A percentile compares a stretch with the other conserved stretches of the same genome.
Conservation (phyloP, 2,113 vertebrate genomes). For the Pachypanchax playfairii region DNA sequence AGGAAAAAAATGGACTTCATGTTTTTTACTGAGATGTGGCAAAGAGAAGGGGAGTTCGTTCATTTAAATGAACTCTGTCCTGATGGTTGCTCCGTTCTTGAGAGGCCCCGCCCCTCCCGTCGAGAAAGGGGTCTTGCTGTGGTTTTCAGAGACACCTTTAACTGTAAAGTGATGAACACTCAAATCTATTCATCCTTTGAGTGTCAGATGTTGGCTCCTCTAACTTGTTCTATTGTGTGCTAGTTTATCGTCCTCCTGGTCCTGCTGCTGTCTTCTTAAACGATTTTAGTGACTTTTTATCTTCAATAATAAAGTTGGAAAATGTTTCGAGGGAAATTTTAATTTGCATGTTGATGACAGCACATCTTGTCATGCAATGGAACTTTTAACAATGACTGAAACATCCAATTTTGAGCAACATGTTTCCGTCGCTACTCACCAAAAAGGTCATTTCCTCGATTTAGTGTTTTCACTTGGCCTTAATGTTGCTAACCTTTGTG, state of each 20-base stretch:
- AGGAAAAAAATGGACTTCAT: not conserved
- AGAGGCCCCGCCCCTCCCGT: not conserved
- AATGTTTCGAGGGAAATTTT: not conserved
- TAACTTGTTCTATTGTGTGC: too few species aligned
- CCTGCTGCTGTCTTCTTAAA: too few species aligned
- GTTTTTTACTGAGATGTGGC: not conserved
- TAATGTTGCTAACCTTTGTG: not conserved
- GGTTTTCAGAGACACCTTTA: not conserved
- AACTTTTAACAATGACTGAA: not conserved
- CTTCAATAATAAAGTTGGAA: too few species aligned
- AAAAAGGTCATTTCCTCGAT: not conserved
- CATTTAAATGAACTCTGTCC: conserved; percentile 5
- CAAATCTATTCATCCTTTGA: not conserved
- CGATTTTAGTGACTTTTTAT: too few species aligned
- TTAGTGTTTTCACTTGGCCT: not conserved
- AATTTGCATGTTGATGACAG: not conserved
- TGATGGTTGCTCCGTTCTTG: not conserved
- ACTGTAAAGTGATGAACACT: not conserved
- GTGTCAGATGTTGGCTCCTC: not conserved
- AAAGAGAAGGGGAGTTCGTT: conserved; percentile 4
- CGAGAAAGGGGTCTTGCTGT: conserved; percentile 5
- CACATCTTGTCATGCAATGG: not conserved
- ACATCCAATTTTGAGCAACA: not conserved
- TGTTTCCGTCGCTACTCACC: not conserved
- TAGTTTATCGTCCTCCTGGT: too few species aligned